A percentile compares a stretch with the other conserved stretches of the same genome.
These are phyloP conservation scores for Campaea margaritaria DNA, from an alignment of 2,888 invertebrate species.

Conservation along the genomic window DNA sequence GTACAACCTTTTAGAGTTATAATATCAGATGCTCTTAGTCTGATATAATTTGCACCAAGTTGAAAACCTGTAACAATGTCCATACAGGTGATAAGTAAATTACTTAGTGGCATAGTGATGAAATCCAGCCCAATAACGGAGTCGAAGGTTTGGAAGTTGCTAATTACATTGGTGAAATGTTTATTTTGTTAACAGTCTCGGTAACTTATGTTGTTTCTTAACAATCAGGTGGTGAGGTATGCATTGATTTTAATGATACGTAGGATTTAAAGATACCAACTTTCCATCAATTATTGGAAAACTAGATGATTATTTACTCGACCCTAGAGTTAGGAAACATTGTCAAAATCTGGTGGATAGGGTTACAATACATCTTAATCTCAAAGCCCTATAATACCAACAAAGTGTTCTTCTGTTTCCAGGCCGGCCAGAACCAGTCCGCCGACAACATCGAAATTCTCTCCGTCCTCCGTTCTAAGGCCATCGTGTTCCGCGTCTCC, in stretches of 20 bases:
- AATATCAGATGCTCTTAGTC: constrained; percentile 2
- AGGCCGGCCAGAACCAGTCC: constrained; percentile 47
- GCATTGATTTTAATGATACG: neutral
- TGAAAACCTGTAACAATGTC: constrained; percentile 10
- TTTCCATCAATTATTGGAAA: too few species aligned
- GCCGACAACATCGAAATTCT: constrained; percentile 50
- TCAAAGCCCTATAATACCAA: too few species aligned
- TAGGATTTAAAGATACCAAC: too few species aligned
- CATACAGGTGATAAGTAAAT: constrained; percentile 6
- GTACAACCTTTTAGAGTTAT: constrained; percentile 18
- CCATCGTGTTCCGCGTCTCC: constrained; percentile 63
- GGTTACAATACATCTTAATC: too few species aligned
- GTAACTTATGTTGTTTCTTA: neutral
- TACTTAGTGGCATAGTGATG: constrained; percentile 11
- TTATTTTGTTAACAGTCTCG: neutral
- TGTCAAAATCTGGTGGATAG: too few species aligned
- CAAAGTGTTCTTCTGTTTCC: constrained; percentile 16
- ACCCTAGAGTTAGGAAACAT: too few species aligned
- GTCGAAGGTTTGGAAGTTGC: constrained; percentile 1
- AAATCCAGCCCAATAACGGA: constrained; percentile 27
- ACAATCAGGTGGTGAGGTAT: neutral
- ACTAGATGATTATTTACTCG: neutral
- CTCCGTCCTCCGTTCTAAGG: constrained; percentile 65
- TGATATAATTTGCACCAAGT: constrained; percentile 12
- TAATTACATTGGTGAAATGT: neutral